These are phyloP conservation scores for Pollenia angustigena DNA, from an alignment of 2,888 invertebrate species.

Conservation along the genomic window DNA sequence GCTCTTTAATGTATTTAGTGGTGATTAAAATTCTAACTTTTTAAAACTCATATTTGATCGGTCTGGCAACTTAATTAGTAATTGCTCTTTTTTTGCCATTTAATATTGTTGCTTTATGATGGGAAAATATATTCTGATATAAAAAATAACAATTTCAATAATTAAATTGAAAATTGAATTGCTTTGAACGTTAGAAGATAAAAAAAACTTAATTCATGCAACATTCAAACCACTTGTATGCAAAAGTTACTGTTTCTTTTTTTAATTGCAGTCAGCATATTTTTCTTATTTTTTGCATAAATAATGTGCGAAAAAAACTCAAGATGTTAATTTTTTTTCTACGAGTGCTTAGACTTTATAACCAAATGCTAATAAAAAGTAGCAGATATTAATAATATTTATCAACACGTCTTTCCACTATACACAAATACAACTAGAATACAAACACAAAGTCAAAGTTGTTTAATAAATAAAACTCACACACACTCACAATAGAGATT, in stretches of 20 bases:
- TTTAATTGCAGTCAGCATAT: neutral
- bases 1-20: too few species aligned
- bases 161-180: conserved; percentile 48
- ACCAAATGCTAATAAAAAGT: conserved; percentile 16
- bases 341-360: conserved; percentile 42
- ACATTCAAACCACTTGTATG: conserved; percentile 3
- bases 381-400: conserved; percentile 26
- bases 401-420: conserved; percentile 17
- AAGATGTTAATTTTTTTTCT: conserved; percentile 37
- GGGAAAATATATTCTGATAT: conserved; percentile 56
- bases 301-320: conserved; percentile 61
- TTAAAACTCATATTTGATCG: neutral
- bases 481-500: neutral
- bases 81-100: conserved; percentile 3
- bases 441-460: conserved; percentile 33
- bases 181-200: conserved; percentile 6
- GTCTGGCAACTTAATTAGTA: conserved; percentile 38
- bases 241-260: conserved; percentile 17
- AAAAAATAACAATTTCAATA: conserved; percentile 61
- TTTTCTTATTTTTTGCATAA: conserved; percentile 55
- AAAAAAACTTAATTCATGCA: conserved; percentile 17
- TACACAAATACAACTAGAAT: neutral
- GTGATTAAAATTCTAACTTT: too few species aligned
- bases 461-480: neutral
- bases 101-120: conserved; percentile 29